These are phyloP conservation scores for Eilema depressum DNA, from an alignment of 2,888 invertebrate species.

Conservation along the genomic window DNA sequence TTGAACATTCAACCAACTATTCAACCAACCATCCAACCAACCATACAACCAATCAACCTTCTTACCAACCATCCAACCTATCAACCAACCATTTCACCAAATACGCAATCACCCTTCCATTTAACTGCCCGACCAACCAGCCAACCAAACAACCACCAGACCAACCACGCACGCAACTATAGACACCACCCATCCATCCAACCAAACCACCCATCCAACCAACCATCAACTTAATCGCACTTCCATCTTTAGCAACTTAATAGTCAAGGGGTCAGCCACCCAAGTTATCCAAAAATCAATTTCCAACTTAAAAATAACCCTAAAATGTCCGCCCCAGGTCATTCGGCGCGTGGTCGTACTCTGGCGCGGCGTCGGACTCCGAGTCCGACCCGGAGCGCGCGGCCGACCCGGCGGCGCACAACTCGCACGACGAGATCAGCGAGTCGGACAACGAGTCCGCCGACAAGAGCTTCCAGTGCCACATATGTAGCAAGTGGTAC, in stretches of 20 bases:
- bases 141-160: too few species aligned
- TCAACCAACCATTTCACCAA: too few species aligned
- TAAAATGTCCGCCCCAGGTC: constrained; percentile 52
- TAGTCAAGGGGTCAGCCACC: too few species aligned
- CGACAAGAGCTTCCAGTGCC: constrained; percentile 83
- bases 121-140: too few species aligned
- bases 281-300: too few species aligned
- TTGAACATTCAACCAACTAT: not conserved
- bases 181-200: too few species aligned
- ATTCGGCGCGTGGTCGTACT: constrained; percentile 70
- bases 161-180: too few species aligned
- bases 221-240: not conserved
- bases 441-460: constrained; percentile 82
- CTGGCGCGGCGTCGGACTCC: constrained; percentile 62
- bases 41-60: not conserved
- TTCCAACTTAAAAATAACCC: too few species aligned
- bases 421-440: constrained; percentile 73
- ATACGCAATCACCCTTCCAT: too few species aligned
- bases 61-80: not conserved
- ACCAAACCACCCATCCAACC: too few species aligned
- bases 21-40: too few species aligned
- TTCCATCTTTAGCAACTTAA: too few species aligned
- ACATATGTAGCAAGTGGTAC: constrained; percentile 83
- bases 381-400: constrained; percentile 69
- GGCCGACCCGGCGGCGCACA: constrained; percentile 43